phyloP scores from a whole-genome alignment of 2,888 invertebrate species.

The Eristalinus aeneus region DNA sequence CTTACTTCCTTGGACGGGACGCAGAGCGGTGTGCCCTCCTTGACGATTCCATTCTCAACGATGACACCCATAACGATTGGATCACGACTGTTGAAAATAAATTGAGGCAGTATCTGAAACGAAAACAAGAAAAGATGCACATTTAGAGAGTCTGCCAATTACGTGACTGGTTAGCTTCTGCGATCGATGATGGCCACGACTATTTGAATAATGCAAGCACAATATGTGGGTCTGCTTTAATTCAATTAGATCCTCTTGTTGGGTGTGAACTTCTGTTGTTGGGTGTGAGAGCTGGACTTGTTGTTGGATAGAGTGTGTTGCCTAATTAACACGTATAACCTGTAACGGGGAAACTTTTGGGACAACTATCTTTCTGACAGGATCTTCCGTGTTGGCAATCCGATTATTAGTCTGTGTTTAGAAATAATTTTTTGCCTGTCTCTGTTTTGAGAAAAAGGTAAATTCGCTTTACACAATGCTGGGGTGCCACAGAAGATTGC shows the following conservation, averaged over 20 bases:
- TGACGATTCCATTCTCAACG: slow-evolving; percentile 96
- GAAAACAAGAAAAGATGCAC: slow-evolving; percentile 27
- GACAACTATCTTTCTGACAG: too few species aligned
- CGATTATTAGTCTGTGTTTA: too few species aligned
- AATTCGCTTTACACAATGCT: too few species aligned
- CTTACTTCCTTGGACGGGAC: slow-evolving; percentile 97
- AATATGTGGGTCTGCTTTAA: neutral
- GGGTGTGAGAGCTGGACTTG: too few species aligned
- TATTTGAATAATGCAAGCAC: neutral
- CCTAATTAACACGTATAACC: too few species aligned
- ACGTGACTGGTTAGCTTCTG: neutral
- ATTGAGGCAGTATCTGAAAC: slow-evolving; percentile 88
- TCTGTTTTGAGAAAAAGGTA: too few species aligned
- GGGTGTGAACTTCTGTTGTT: neutral
- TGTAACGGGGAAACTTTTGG: too few species aligned
- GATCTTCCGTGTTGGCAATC: too few species aligned
- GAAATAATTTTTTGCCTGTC: too few species aligned
- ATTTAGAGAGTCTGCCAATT: neutral
- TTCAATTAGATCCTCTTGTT: neutral
- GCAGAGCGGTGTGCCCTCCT: slow-evolving; percentile 98
- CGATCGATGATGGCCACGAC: neutral
- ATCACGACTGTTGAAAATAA: slow-evolving; percentile 98
- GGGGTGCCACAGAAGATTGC: too few species aligned
- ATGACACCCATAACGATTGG: slow-evolving; percentile 98
- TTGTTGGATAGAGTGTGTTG: too few species aligned